phyloP scores from a whole-genome alignment of 2,888 invertebrate genomes.

The Elmis aenea region DNA sequence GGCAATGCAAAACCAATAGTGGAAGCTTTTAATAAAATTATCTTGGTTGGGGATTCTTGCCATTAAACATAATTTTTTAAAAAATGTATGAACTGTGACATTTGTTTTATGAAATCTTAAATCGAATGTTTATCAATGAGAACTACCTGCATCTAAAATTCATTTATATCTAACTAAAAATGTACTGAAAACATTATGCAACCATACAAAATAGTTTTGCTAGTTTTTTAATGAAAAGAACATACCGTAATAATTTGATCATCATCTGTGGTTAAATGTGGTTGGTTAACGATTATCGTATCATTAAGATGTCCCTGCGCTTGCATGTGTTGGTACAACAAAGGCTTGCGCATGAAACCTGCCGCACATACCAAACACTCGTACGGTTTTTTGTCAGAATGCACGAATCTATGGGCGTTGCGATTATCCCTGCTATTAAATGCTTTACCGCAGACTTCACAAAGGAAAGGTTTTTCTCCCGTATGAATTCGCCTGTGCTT shows the following conservation, averaged over 20 bases:
- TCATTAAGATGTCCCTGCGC: constrained; percentile 69
- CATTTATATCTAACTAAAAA: constrained; percentile 31
- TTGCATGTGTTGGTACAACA: constrained; percentile 73
- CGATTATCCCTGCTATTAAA: constrained; percentile 81
- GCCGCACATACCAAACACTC: constrained; percentile 76
- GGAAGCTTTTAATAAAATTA: too few relatives aligned
- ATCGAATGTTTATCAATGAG: constrained; percentile 5
- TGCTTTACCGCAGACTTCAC: constrained; percentile 75
- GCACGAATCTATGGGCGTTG: constrained; percentile 79
- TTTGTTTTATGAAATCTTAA: constrained; percentile 1
- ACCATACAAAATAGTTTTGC: background rate
- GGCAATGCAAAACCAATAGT: too few relatives aligned
- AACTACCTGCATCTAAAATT: constrained; percentile 2
- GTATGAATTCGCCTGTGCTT: constrained; percentile 75
- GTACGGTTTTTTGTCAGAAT: constrained; percentile 82
- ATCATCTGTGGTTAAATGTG: constrained; percentile 59
- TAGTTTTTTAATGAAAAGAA: too few relatives aligned
- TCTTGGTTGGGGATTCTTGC: too few relatives aligned
- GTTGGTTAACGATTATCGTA: constrained; percentile 78
- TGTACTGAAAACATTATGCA: background rate
- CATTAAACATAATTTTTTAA: too few relatives aligned
- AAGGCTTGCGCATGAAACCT: constrained; percentile 79
- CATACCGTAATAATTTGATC: constrained; percentile 47
- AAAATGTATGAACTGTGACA: too few relatives aligned
- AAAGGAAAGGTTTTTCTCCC: constrained; percentile 69